Evolutionary conservation across 2,888 invertebrate species (phyloP).

Genomic region (Eupeodes latifasciatus): DNA sequence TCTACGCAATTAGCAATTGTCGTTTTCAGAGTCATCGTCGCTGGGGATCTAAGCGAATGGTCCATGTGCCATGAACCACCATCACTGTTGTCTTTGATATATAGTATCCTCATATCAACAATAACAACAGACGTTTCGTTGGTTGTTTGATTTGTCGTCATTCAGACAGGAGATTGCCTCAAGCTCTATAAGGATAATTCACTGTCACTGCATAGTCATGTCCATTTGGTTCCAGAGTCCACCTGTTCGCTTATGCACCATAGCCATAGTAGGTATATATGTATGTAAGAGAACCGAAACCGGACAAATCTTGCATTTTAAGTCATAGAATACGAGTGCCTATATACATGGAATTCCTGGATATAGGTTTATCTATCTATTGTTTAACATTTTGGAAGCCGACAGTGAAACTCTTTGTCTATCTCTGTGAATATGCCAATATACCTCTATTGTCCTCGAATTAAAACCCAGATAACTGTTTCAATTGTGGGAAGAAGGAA

Average conservation of each 20-base stretch:
- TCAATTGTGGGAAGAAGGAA: conserved; percentile 24
- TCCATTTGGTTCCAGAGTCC: conserved; percentile 21
- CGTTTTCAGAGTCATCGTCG: conserved; percentile 38
- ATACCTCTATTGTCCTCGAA: neutral
- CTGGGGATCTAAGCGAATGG: neutral
- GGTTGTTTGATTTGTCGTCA: conserved; percentile 64
- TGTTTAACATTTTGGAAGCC: conserved; percentile 15
- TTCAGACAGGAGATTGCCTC: conserved; percentile 54
- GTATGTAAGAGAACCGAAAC: conserved; percentile 17
- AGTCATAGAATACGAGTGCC: conserved; percentile 36
- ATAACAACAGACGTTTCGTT: neutral
- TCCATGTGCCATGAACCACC: neutral
- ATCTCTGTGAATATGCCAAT: neutral
- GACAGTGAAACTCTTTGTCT: conserved; percentile 14
- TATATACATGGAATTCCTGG: no score
- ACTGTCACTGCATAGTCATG: conserved; percentile 19
- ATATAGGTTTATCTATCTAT: neutral
- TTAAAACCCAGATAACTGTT: conserved; percentile 5
- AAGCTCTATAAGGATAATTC: conserved; percentile 52
- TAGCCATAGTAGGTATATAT: no score
- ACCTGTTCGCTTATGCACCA: conserved; percentile 53
- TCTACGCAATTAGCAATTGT: conserved; percentile 61
- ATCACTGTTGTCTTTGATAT: conserved; percentile 47
- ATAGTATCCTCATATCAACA: conserved; percentile 6
- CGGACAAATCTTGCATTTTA: conserved; percentile 61